A percentile compares a stretch with the other conserved stretches of the same genome.
These are phyloP conservation scores for Pelodytes ibericus DNA, from an alignment of 2,797 vertebrate species.

Conservation along the genomic window DNA sequence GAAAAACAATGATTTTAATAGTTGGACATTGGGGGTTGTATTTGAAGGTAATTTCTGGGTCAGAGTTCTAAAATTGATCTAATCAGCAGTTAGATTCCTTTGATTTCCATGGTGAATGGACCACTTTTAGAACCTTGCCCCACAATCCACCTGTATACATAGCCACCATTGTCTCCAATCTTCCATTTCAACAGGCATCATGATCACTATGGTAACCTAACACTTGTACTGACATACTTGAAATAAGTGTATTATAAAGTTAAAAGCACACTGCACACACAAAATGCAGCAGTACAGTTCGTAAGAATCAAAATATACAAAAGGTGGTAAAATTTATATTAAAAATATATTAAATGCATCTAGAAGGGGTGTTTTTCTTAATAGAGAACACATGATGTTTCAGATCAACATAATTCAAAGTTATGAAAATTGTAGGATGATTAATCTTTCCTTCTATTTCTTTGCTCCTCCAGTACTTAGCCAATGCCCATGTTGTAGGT, in stretches of 20 bases:
- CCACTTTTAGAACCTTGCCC: too few species aligned
- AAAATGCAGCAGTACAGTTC: not conserved
- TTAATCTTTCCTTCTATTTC: too few species aligned
- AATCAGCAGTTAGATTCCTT: too few species aligned
- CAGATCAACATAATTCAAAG: not conserved
- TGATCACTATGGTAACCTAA: not conserved
- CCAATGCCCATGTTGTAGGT: not conserved
- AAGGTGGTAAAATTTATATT: not conserved
- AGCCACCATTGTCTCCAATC: not conserved
- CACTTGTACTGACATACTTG: not conserved
- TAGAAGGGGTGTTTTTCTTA: not conserved
- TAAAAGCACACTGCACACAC: not conserved
- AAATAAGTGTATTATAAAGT: not conserved
- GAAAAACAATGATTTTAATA: not conserved
- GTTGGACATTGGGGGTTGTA: too few species aligned
- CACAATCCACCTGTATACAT: too few species aligned
- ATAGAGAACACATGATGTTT: not conserved
- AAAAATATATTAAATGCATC: not conserved
- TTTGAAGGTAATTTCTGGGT: too few species aligned
- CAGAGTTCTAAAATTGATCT: too few species aligned
- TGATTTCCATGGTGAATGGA: too few species aligned
- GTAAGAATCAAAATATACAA: not conserved
- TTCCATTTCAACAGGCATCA: not conserved
- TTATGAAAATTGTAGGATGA: not conserved
- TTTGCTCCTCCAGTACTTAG: not conserved